Base-by-base conservation (phyloP, 2,888 invertebrate genomes). In the Pinctada fucata region DNA sequence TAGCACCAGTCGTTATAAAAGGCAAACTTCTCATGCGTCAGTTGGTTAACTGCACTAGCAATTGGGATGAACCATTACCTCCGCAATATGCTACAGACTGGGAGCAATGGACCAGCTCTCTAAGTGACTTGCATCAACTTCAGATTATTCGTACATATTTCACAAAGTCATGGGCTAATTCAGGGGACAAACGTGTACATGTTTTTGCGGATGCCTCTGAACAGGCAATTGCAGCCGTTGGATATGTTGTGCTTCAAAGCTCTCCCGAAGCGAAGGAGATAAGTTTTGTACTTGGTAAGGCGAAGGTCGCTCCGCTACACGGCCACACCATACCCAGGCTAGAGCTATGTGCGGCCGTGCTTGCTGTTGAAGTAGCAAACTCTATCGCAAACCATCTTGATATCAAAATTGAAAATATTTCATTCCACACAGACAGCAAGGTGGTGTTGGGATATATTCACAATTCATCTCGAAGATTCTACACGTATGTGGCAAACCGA, bases 201-300 rank as follows among this genome's bases (percentile, higher is more conserved):
- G n/a, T 82, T 8, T 86, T 83, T 70, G 78, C 78, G 0, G 86
- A 86, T 77, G 85, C 85, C 2, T 84, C 84, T 45, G 82, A 81
- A 75, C 75, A 74, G 63, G 85, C 84, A 8, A 82, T 84, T 49
- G 79, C 84, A 8, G 85, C 83, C 31, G 79, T 68, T 10, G 81
- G 81, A 10, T 87, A 84, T 51, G 47, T 86, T n/a, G 65, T 3
- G 80, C 83, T 6, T 84, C 83, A 6, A n/a, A 67, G 48, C 1
- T 72, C 47, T 68, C 72, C 79, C 48, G 82, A 82, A 13, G 13
- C 73, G 1, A 45, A 13, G 8, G 13, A 82, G 13, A 16, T 78
- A 31, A 67, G 83, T 16, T 85, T 85, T 72, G 65, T 86, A 0
- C 47, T 86, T 13, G 85, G 86, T 5, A 87, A 87, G 72, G 74